A percentile compares a stretch with the other conserved stretches of the same genome.
Evolutionary conservation across 2,888 invertebrate genomes (phyloP).

Genomic region (Brachylomia viminalis): DNA sequence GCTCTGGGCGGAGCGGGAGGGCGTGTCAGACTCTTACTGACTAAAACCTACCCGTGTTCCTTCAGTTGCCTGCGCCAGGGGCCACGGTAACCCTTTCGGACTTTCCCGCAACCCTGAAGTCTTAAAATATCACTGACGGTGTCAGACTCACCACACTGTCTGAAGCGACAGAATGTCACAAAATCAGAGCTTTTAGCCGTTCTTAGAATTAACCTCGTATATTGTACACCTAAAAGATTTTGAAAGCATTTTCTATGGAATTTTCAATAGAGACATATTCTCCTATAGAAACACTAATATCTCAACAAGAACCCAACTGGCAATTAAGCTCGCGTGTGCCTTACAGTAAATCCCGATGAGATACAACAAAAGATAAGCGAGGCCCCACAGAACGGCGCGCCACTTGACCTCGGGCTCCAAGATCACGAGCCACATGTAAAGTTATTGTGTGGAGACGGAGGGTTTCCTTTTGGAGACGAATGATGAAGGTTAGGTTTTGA

Average conservation of each 20-base stretch:
- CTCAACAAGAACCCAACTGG: constrained; percentile 23
- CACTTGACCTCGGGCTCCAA: constrained; percentile 50
- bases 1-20: no score
- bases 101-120: no score
- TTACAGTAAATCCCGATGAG: constrained; percentile 52
- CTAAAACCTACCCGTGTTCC: no score
- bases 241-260: background rate
- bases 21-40: no score
- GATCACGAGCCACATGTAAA: constrained; percentile 42
- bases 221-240: background rate
- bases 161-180: background rate
- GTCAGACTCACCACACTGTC: background rate
- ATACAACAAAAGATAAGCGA: constrained; percentile 48
- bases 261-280: constrained; percentile 5
- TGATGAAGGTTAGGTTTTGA: background rate
- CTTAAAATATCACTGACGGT: background rate
- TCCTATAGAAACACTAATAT: background rate
- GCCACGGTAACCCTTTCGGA: no score
- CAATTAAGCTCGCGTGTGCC: constrained; percentile 48
- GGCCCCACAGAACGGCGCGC: constrained; percentile 26
- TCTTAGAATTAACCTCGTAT: background rate
- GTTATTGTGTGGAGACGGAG: constrained; percentile 23
- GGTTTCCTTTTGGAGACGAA: constrained; percentile 11
- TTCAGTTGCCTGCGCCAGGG: no score
- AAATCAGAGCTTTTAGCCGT: background rate